These are phyloP conservation scores for Leptosomus discolor DNA, from an alignment of 2,113 vertebrate species.

Conservation along the genomic window DNA sequence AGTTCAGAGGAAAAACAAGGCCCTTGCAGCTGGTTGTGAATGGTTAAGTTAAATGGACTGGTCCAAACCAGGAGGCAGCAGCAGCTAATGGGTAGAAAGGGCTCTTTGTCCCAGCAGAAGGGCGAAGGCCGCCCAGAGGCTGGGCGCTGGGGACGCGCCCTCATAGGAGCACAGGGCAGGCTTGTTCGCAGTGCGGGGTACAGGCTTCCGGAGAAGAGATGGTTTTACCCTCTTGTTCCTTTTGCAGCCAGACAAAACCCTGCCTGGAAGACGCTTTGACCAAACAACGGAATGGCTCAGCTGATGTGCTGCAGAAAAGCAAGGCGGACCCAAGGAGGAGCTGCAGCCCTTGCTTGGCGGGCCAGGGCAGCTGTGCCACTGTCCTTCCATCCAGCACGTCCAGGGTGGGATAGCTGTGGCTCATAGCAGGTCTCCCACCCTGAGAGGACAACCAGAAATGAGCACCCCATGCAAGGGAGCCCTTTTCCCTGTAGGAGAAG, in stretches of 20 bases:
- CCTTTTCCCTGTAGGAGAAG: not conserved
- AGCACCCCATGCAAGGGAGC: not conserved
- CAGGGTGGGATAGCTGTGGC: not conserved
- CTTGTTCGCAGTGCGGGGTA: not conserved
- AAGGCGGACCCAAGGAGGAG: not conserved
- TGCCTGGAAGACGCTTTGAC: not conserved
- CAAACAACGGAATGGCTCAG: not conserved
- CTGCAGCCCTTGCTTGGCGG: not conserved
- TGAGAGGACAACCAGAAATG: not conserved
- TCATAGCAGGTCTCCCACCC: accelerated
- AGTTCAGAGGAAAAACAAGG: not conserved
- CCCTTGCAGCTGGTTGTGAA: not conserved
- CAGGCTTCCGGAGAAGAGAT: not conserved
- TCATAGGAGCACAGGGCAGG: not conserved
- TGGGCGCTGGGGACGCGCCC: not conserved
- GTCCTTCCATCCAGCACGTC: not conserved
- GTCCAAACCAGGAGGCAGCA: not conserved
- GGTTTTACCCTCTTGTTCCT: not conserved
- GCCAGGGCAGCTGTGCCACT: not conserved
- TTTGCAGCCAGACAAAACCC: not conserved
- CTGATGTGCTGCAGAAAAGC: not conserved
- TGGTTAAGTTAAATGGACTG: not conserved
- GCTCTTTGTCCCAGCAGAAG: slow-evolving; percentile 28
- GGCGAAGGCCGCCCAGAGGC: not conserved
- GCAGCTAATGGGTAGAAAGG: slow-evolving; percentile 1